Base-by-base conservation (phyloP, 2,888 invertebrate species). In the Eudemis profundana region DNA sequence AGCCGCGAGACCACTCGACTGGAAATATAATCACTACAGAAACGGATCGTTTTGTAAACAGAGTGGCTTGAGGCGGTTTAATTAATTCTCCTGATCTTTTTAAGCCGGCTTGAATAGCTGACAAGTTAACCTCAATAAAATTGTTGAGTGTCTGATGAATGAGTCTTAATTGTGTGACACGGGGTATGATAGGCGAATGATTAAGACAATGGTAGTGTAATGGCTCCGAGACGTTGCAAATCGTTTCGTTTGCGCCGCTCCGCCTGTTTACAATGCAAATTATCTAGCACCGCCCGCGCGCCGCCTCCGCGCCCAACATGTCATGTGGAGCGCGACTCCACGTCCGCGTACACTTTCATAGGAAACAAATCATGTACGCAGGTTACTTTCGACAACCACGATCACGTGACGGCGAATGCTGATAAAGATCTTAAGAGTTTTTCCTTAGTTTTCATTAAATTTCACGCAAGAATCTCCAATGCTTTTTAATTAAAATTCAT, bases 251-350 rank as follows among this genome's bases (percentile, higher is more conserved):
- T 53, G 63, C 63, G 53, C 53, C 67, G 63, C 73, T 78, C 71
- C 71, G 71, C 72, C 74, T 82, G 82, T 84, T 84, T 81, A 82
- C 79, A 83, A 85, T 87, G 84, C 84, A 85, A 85, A 86, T 82
- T 75, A 76, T 75, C 74, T 71, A 75, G 73, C 77, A 74, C 72
- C 71, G 74, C 63, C 69, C 54, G 63, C 63, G 64, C 61, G 44
- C 62, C 74, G 75, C 69, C 69, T 73, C 72, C 72, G 71, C 84
- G 89, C 70, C 87, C 89, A 86, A 89, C 81, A 88, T 92, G 84
- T 83, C 89, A 91, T 89, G 74, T 90, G 85, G 90, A 92, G 88
- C 91, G 90, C 79, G 84, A 89, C 89, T 78, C 70, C 74, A n/a
- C 56, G 65, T 65, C 65, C 65, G 62, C 54, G 78, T 81, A 81